Conservation (phyloP, 2,888 invertebrate genomes). For the Clivina fossor region DNA sequence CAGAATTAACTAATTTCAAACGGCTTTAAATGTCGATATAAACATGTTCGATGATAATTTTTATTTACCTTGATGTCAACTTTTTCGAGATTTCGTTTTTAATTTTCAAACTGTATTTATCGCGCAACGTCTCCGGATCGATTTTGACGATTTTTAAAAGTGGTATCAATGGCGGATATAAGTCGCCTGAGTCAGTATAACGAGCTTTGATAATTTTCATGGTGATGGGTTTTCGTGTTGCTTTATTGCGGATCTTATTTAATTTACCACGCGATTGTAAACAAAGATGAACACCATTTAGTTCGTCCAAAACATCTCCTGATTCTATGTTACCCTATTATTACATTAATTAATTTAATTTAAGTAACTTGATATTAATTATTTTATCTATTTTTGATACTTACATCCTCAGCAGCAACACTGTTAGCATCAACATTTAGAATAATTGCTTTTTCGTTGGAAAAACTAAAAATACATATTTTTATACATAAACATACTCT, state of each 20-base stretch:
- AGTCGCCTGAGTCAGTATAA: constrained; percentile 48
- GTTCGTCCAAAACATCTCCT: constrained; percentile 65
- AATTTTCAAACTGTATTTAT: constrained; percentile 35
- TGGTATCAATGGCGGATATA: constrained; percentile 54
- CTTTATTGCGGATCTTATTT: constrained; percentile 54
- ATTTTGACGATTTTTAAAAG: constrained; percentile 46
- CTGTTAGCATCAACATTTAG: constrained; percentile 60
- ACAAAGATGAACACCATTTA: constrained; percentile 60
- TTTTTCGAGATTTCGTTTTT: constrained; percentile 23
- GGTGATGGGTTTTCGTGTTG: constrained; percentile 54
- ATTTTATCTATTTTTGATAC: no score
- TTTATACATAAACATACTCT: no score
- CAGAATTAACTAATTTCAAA: no score
- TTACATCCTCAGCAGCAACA: constrained; percentile 63
- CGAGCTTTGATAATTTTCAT: constrained; percentile 60
- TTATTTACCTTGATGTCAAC: neutral
- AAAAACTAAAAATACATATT: constrained; percentile 61
- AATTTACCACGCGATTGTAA: constrained; percentile 55
- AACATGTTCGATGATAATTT: neutral
- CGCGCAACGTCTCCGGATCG: constrained; percentile 42
- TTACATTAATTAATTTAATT: neutral
- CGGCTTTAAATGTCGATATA: no score
- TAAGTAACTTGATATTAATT: neutral
- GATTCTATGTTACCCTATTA: constrained; percentile 59
- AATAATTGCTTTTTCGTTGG: constrained; percentile 61